Evolutionary conservation across 30 jellyfish, hydroid and myxozoan species (phyloP).

Genomic region (Chironex yamaguchii): DNA sequence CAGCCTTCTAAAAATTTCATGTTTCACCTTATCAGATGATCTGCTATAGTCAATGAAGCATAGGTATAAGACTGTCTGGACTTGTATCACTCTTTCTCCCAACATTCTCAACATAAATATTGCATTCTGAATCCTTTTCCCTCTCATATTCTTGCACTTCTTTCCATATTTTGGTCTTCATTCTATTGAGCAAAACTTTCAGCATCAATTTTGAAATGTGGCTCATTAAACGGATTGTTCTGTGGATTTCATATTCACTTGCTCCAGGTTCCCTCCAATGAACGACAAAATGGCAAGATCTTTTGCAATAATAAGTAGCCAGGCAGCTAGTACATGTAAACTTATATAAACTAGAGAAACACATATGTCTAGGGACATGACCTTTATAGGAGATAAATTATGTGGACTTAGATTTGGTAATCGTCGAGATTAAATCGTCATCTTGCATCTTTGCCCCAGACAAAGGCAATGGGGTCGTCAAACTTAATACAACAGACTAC

Average conservation of each 20-base stretch:
- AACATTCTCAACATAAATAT: background rate
- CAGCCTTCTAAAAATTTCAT: background rate
- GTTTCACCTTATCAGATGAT: slow-evolving; percentile 7
- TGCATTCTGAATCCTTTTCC: slow-evolving; percentile 6
- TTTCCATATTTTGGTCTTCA: background rate
- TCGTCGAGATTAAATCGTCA: no score
- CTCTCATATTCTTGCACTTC: no score
- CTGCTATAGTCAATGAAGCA: slow-evolving; percentile 28
- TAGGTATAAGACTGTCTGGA: background rate
- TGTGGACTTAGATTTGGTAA: no score
- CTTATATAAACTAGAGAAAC: no score
- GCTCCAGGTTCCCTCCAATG: slow-evolving; percentile 13
- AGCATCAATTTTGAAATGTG: slow-evolving; percentile 5
- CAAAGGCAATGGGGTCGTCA: no score
- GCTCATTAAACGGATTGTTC: slow-evolving; percentile 29
- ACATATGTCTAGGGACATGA: no score
- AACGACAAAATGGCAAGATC: no score
- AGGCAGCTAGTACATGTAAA: no score
- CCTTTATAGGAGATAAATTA: no score
- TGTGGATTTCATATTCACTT: slow-evolving; percentile 6
- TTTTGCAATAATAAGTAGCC: no score
- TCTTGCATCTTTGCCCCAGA: no score
- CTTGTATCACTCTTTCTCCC: background rate
- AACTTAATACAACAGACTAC: no score
- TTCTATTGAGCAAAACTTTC: background rate